Conservation (phyloP, 2,888 invertebrate genomes). For the Cybosia mesomella region DNA sequence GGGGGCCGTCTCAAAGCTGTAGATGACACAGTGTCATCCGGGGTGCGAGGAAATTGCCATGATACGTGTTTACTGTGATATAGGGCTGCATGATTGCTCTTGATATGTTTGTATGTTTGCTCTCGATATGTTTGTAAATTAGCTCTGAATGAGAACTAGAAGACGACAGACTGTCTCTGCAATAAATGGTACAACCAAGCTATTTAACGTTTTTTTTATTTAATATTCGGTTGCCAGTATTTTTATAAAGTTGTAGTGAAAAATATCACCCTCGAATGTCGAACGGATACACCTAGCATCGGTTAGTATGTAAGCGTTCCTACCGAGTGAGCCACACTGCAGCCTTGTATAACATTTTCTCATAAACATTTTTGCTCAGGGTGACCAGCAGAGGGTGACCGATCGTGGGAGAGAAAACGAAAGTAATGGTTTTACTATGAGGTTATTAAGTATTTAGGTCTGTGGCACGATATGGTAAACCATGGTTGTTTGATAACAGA, state of each 20-base stretch:
- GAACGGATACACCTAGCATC: slow-evolving; percentile 27
- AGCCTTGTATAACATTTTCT: slow-evolving; percentile 48
- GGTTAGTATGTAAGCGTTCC: slow-evolving; percentile 53
- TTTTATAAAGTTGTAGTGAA: not conserved
- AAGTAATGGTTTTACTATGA: slow-evolving; percentile 61
- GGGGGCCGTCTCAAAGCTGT: too few species aligned
- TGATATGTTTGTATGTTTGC: not conserved
- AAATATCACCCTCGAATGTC: not conserved
- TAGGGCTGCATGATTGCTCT: not conserved
- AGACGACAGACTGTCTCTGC: not conserved
- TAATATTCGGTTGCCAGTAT: not conserved
- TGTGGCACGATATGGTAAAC: slow-evolving; percentile 21
- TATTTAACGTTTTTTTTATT: too few species aligned
- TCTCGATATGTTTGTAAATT: not conserved
- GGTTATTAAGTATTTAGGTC: slow-evolving; percentile 43
- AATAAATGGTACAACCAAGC: not conserved
- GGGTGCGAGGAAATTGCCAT: too few species aligned
- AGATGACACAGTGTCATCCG: too few species aligned
- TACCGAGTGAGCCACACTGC: slow-evolving; percentile 28
- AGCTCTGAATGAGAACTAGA: too few species aligned
- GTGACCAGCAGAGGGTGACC: slow-evolving; percentile 77
- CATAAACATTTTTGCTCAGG: slow-evolving; percentile 60
- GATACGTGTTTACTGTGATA: too few species aligned
- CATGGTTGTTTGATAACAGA: not conserved
- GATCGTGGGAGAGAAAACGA: slow-evolving; percentile 76